phyloP scores from a whole-genome alignment of 2,113 vertebrate genomes.

The Clarias macrocephalus region DNA sequence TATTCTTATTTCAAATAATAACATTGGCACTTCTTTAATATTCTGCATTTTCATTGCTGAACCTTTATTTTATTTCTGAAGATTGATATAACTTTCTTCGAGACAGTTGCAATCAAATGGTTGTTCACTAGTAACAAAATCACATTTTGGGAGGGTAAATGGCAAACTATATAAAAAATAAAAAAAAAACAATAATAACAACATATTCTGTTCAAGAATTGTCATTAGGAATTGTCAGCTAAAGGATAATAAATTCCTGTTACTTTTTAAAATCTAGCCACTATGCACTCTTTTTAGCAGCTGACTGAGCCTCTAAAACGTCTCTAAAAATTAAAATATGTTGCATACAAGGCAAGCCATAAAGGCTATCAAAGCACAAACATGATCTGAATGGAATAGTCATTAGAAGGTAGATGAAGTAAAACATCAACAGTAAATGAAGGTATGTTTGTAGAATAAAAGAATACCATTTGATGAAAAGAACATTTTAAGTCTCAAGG shows the following conservation, averaged over 20 bases:
- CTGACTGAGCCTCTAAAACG: background rate
- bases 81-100: background rate
- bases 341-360: background rate
- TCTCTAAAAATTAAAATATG: background rate
- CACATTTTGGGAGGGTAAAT: background rate
- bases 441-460: background rate
- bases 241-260: too few relatives aligned
- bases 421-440: background rate
- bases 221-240: background rate
- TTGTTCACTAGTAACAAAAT: background rate
- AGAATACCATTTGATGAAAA: background rate
- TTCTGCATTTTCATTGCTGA: background rate
- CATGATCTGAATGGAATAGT: background rate
- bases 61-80: background rate
- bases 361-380: background rate
- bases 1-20: background rate
- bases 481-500: background rate
- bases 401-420: too few relatives aligned
- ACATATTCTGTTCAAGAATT: background rate
- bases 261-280: background rate
- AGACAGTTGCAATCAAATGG: background rate
- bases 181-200: background rate
- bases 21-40: background rate
- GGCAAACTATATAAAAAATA: too few relatives aligned
- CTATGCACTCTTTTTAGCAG: background rate